Evolutionary conservation across 2,797 vertebrate genomes (phyloP), one percentile per base, ranked within the genome.

Genomic region (Cephalopachus bancanus): DNA sequence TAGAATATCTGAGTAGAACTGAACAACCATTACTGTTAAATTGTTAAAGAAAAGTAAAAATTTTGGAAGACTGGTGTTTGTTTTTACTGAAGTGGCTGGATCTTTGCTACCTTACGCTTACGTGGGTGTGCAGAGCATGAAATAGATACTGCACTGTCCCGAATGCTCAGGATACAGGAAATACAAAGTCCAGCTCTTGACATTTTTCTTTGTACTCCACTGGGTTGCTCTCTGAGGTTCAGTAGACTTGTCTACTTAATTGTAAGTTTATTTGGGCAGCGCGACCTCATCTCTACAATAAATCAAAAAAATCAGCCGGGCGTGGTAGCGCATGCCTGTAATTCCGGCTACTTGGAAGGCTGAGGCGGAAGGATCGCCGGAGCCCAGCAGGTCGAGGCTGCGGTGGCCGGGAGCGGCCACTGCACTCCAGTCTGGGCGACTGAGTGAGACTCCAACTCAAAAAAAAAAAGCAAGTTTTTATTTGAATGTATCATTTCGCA

Each of bases 1-100:
- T 83, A 93, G 65, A 93, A 84, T n/a, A 5, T 10, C 60, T 97
- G 71, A 26, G n/a, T 30, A 74, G 7, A n/a, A 33, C 1, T 86
- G 80, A 94, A 69, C 65, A 81, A 3, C 51, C 78, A 55, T 93
- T 86, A 88, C 19, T 64, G 37, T 51, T 71, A 75, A 97, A 90
- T 93, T 49, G 60, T 55, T 1, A 0, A 92, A 71, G 81, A 64
- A 92, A 93, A 97, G 64, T 51, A 64, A 83, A 96, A 67, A 26
- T 74, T 59, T 95, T 94, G 8, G 53, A 91, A 84, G 74, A 88
- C 7, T 49, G 37, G 1, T 37, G 49, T 79, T 71, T 64, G 62
- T 90, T 53, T 17, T 33, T 72, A 20, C 10, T 19, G 33, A 65
- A 94, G 79, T 11, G 60, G 57, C 75, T 89, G 51, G 10, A 22